phyloP scores from a whole-genome alignment of 2,888 invertebrate species.

The Drosophila differens region DNA sequence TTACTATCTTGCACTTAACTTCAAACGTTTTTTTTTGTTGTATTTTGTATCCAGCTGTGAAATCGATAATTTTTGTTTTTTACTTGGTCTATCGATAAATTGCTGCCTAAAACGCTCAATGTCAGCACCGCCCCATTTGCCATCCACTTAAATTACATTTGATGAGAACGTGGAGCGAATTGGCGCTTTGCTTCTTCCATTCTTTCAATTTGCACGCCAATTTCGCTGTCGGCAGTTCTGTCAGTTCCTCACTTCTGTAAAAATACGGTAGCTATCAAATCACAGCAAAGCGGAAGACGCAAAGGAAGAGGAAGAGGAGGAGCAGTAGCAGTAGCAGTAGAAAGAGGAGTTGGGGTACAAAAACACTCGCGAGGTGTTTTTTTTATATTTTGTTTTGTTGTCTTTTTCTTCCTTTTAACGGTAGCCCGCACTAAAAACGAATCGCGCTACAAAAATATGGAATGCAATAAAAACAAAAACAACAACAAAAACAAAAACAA shows the following conservation, averaged over 20 bases:
- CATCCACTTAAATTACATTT: slow-evolving; percentile 59
- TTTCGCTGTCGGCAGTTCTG: slow-evolving; percentile 60
- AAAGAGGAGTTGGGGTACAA: not conserved
- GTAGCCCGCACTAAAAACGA: slow-evolving; percentile 32
- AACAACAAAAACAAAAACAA: not conserved
- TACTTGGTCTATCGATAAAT: slow-evolving; percentile 48
- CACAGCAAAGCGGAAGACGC: slow-evolving; percentile 7
- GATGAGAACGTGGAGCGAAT: slow-evolving; percentile 37
- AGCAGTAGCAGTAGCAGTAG: not conserved
- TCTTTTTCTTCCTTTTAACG: not conserved
- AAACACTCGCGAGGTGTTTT: slow-evolving; percentile 14
- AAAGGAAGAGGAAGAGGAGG: not conserved
- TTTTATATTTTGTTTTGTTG: slow-evolving; percentile 1
- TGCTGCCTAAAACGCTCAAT: slow-evolving; percentile 38
- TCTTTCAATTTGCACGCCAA: slow-evolving; percentile 74
- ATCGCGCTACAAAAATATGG: slow-evolving; percentile 53
- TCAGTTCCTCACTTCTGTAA: slow-evolving; percentile 59
- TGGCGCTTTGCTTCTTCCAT: slow-evolving; percentile 12
- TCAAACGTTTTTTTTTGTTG: slow-evolving; percentile 20
- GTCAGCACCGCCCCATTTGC: slow-evolving; percentile 54
- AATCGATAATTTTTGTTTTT: slow-evolving; percentile 53
- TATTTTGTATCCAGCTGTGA: slow-evolving; percentile 39
- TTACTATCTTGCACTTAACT: slow-evolving; percentile 19
- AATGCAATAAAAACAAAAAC: slow-evolving; percentile 40
- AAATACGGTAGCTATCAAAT: slow-evolving; percentile 74